Evolutionary conservation across 2,797 vertebrate species (phyloP).

Genomic region (Lepilemur ruficaudatus): DNA sequence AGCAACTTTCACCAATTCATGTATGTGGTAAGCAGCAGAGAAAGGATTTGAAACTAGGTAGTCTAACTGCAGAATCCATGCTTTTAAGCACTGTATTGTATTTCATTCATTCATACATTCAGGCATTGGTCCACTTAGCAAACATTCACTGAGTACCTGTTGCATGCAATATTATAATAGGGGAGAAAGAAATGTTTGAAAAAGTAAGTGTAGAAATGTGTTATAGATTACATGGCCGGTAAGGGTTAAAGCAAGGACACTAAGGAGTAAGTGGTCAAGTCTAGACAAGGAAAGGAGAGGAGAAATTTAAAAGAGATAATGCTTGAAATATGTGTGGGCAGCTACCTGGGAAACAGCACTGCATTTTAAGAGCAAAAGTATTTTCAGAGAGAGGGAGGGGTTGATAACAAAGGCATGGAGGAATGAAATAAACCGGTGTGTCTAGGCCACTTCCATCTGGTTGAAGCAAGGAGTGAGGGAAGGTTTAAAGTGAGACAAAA

Average conservation of each 20-base stretch:
- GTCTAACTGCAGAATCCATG: background rate
- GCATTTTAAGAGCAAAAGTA: background rate
- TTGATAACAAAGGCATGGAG: background rate
- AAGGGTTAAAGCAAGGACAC: background rate
- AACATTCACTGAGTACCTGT: background rate
- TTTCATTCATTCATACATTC: background rate
- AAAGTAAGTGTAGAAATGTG: background rate
- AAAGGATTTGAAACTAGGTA: background rate
- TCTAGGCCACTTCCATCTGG: background rate
- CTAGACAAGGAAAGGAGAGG: background rate
- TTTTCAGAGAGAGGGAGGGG: background rate
- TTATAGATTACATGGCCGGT: background rate
- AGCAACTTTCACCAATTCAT: background rate
- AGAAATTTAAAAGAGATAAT: background rate
- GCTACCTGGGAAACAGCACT: background rate
- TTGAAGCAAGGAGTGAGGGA: background rate
- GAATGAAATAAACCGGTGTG: background rate
- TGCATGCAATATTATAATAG: background rate
- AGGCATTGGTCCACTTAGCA: background rate
- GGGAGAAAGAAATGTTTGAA: background rate
- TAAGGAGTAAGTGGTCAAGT: background rate
- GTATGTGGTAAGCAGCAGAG: background rate
- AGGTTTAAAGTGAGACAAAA: background rate
- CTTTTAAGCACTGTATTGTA: background rate
- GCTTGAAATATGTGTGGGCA: background rate